Evolutionary conservation across 1,140 invertebrate genomes (phyloP).

Genomic region (Leptopilina boulardi): DNA sequence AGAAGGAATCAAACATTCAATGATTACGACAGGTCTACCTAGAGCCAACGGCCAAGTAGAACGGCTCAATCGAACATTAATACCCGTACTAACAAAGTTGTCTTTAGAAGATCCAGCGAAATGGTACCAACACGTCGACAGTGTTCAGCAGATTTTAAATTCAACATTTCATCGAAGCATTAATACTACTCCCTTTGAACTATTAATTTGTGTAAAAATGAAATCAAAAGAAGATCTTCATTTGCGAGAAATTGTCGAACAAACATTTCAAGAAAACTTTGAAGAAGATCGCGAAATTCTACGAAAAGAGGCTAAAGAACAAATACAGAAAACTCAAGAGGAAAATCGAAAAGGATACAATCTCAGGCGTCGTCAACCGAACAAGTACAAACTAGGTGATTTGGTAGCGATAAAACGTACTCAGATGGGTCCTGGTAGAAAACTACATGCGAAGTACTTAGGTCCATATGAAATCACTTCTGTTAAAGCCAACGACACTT

Average conservation of each 20-base stretch:
- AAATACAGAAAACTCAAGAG: not conserved
- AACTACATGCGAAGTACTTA: constrained; percentile 36
- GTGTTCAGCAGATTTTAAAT: not conserved
- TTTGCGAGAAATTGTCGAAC: not conserved
- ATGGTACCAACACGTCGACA: not conserved
- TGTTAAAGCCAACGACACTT: not conserved
- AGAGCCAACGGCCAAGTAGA: constrained; percentile 61
- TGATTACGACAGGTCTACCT: constrained; percentile 59
- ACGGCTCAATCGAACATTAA: not conserved
- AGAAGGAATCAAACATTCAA: constrained; percentile 59
- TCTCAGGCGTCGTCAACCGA: not conserved
- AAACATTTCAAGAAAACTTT: not conserved
- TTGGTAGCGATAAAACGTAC: constrained; percentile 44
- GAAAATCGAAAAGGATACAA: constrained; percentile 23
- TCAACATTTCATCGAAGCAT: not conserved
- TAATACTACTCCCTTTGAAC: not conserved
- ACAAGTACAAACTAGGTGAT: constrained; percentile 24
- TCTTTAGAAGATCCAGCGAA: not conserved
- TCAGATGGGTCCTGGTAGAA: constrained; percentile 35
- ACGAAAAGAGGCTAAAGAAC: constrained; percentile 37
- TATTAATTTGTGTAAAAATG: not conserved
- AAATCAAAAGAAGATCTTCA: not conserved
- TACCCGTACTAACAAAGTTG: not conserved
- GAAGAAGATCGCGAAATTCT: not conserved
- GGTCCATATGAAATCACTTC: constrained; percentile 34